A percentile compares a stretch with the other conserved stretches of the same genome.
Conservation (phyloP, 2,888 invertebrate species). For the Eristalinus aeneus region DNA sequence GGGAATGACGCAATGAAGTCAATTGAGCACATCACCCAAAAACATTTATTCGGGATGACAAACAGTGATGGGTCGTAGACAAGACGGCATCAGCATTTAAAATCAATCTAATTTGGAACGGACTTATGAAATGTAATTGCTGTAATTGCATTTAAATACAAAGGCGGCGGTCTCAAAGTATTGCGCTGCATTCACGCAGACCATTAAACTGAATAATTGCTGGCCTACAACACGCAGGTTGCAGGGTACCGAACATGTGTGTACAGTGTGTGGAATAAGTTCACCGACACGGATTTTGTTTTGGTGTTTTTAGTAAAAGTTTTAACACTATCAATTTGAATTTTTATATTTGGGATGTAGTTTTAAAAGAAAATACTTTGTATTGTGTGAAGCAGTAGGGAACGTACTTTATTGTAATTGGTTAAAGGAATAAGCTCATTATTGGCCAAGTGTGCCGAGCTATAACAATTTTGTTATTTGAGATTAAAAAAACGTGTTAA, state of each 20-base stretch:
- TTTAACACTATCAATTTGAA: no score
- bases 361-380: no score
- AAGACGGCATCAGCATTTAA: background rate
- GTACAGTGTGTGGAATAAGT: background rate
- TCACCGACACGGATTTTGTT: no score
- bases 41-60: background rate
- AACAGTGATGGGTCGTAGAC: background rate
- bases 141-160: background rate
- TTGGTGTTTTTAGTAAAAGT: no score
- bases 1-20: background rate
- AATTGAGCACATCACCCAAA: background rate
- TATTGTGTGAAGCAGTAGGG: no score
- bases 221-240: background rate
- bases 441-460: no score
- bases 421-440: no score
- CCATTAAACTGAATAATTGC: background rate
- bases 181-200: background rate
- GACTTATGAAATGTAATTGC: background rate
- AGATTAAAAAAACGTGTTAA: no score
- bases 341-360: no score
- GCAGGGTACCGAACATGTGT: background rate
- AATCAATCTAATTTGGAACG: background rate
- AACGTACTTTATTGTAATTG: no score
- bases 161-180: background rate
- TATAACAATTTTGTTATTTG: no score